These are phyloP conservation scores for Mantis religiosa DNA, from an alignment of 2,888 invertebrate species.

Conservation along the genomic window DNA sequence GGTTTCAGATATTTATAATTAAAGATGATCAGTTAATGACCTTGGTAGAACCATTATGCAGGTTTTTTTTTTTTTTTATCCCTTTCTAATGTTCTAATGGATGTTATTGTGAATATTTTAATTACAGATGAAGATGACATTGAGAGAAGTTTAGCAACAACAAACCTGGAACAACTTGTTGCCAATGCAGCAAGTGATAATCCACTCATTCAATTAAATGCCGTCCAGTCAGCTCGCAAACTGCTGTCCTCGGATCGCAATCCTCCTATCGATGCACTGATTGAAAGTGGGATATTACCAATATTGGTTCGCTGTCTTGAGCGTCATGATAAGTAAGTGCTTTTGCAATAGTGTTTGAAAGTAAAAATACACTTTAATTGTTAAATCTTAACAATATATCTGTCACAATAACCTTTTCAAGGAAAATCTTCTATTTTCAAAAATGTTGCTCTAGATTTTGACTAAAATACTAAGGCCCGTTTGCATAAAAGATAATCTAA, in stretches of 20 bases:
- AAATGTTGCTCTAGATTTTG: no score
- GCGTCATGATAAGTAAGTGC: conserved; percentile 64
- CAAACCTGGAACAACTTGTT: conserved; percentile 78
- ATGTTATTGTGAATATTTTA: no score
- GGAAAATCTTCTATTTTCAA: not conserved
- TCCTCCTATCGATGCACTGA: conserved; percentile 96
- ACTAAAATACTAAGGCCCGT: no score
- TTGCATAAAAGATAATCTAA: no score
- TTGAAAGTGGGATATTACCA: conserved; percentile 90
- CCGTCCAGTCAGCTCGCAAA: conserved; percentile 93
- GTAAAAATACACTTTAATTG: no score
- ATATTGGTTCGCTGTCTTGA: conserved; percentile 87
- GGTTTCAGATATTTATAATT: no score
- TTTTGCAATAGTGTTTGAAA: not conserved
- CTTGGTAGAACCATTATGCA: no score
- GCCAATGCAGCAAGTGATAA: conserved; percentile 79
- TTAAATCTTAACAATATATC: no score
- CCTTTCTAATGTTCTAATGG: no score
- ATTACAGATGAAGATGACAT: conserved; percentile 68
- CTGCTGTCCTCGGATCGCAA: conserved; percentile 95
- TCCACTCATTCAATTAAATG: conserved; percentile 77
- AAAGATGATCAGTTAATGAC: no score
- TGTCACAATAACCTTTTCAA: not conserved
- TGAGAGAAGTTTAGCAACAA: conserved; percentile 63
- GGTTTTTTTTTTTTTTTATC: no score